phyloP scores from a whole-genome alignment of 1,140 invertebrate species.

The Thaumetopoea pityocampa region DNA sequence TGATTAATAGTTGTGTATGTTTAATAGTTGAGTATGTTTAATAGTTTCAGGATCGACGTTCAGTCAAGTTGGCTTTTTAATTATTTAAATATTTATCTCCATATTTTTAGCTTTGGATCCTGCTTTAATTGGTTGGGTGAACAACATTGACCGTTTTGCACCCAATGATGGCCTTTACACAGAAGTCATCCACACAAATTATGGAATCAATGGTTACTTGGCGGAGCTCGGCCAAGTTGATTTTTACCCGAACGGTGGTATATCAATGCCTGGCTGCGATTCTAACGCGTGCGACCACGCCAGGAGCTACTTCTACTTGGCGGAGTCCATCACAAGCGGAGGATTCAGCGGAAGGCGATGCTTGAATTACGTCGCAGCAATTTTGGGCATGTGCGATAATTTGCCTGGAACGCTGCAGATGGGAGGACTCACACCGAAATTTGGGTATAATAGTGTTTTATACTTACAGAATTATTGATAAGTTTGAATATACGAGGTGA shows the following conservation, averaged over 20 bases:
- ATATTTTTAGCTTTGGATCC: conserved; percentile 69
- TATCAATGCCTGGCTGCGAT: conserved; percentile 80
- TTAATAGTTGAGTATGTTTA: no score
- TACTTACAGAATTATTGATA: not conserved
- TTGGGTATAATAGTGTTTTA: conserved; percentile 33
- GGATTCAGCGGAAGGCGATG: conserved; percentile 47
- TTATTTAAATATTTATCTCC: conserved; percentile 1
- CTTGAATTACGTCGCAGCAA: conserved; percentile 35
- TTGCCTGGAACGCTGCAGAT: conserved; percentile 33
- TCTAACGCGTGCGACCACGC: conserved; percentile 50
- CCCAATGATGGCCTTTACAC: conserved; percentile 76
- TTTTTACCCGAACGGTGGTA: conserved; percentile 82
- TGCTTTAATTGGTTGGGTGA: conserved; percentile 63
- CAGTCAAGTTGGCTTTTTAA: no score
- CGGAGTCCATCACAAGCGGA: conserved; percentile 39
- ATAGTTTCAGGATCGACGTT: no score
- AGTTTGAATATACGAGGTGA: not conserved
- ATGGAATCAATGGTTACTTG: conserved; percentile 62
- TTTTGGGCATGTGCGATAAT: conserved; percentile 28
- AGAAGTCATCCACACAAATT: conserved; percentile 81
- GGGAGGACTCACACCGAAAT: conserved; percentile 45
- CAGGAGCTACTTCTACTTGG: conserved; percentile 42
- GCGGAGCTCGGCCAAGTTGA: conserved; percentile 78
- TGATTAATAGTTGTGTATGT: no score
- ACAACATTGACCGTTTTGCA: conserved; percentile 69